phyloP scores from a whole-genome alignment of 2,113 vertebrate genomes.

The Chiloscyllium plagiosum region DNA sequence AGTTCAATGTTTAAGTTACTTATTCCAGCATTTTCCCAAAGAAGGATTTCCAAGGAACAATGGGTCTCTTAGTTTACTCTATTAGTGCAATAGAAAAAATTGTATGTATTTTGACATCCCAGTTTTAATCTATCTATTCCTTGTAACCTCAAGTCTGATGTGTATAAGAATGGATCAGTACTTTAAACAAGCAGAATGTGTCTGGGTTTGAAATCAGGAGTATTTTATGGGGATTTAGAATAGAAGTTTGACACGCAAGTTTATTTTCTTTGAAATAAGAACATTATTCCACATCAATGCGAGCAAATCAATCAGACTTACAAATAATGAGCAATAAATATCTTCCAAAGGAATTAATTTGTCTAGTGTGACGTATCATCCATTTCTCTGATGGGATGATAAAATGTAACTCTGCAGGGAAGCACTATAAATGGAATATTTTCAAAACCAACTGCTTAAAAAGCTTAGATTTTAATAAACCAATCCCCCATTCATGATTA shows the following conservation, averaged over 20 bases:
- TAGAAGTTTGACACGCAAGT: not conserved
- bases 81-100: not conserved
- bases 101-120: not conserved
- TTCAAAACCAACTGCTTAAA: not conserved
- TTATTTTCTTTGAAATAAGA: not conserved
- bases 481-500: not conserved
- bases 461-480: not conserved
- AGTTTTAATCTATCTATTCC: not conserved
- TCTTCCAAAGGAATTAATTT: not conserved
- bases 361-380: not conserved
- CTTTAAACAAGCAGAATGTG: not conserved
- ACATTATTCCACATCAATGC: not conserved
- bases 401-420: not conserved
- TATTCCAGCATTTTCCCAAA: not conserved
- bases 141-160: not conserved
- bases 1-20: not conserved
- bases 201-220: not conserved
- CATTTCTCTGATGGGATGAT: not conserved
- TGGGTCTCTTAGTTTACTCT: not conserved
- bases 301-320: not conserved
- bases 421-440: not conserved
- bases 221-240: not conserved
- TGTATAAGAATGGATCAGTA: not conserved
- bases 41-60: constrained; percentile 5
- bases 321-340: not conserved